Evolutionary conservation across 1,140 invertebrate species (phyloP), one percentile per base, ranked within the genome.

Genomic region (Macrocentrus cingulum): DNA sequence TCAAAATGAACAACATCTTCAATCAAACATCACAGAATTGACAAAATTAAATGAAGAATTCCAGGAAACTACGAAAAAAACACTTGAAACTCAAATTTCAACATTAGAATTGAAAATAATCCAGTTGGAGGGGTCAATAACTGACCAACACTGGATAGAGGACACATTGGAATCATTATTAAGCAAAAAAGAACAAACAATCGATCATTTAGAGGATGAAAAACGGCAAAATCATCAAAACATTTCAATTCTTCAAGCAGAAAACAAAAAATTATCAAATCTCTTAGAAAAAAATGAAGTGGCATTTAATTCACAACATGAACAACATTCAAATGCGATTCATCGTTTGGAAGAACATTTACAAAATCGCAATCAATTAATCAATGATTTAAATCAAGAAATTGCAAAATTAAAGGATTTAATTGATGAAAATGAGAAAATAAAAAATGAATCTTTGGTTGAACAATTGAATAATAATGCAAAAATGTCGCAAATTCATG

Each of bases 1-100:
- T n/a, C 7, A 29, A 19, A 20, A 16, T 32, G 41, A 5, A 23
- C 53, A 32, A 41, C 70, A n/a, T 61, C 71, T 19, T 34, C 72
- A 15, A 67, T 70, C 52, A 49, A 54, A 67, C 20, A 56, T 64
- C 8, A 32, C 22, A 2, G 20, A 56, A 25, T 56, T 45, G 13
- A 56, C 23, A 19, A 8, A 49, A 39, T 11, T 37, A 7, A 46
- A 34, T n/a, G 36, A 58, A 4, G 42, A 51, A 22, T 42, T 51
- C 42, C 36, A 13, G 9, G 29, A 49, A 23, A 22, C 4, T 29
- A 5, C 25, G n/a, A n/a, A n/a, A 29, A 29, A 29, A 29, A 29
- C 9, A 29, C 25, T 29, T 29, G 25, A 29, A 29, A 29, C 25
- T 5, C 25, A 8, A 15, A 25, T 48, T 23, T 20, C 45, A 11